phyloP scores from a whole-genome alignment of 2,113 vertebrate genomes.

The Nothocercus nigrocapillus region DNA sequence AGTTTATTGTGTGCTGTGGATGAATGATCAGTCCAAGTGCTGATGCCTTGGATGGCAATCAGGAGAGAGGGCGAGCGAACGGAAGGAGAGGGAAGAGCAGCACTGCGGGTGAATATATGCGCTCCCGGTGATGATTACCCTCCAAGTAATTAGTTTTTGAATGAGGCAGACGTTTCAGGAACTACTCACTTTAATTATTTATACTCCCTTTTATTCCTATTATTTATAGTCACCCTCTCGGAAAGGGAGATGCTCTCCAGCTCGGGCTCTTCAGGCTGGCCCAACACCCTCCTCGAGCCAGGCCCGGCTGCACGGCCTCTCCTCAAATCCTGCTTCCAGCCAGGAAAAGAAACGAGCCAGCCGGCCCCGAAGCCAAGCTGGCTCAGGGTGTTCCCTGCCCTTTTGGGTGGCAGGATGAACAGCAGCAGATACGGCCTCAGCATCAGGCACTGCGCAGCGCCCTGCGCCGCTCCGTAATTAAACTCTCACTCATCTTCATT shows the following conservation, averaged over 20 bases:
- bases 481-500: constrained; percentile 67
- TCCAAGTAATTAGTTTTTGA: constrained; percentile 76
- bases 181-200: constrained; percentile 72
- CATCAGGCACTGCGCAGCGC: accelerated
- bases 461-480: neutral
- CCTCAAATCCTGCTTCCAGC: neutral
- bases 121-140: constrained; percentile 49
- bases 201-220: constrained; percentile 50
- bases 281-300: neutral
- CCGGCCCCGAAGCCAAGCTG: neutral
- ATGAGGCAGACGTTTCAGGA: constrained; percentile 70
- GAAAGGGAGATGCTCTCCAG: neutral
- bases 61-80: neutral
- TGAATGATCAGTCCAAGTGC: constrained; percentile 19
- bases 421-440: accelerated
- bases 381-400: neutral
- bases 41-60: neutral
- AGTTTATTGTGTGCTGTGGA: neutral
- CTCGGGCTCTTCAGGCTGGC: neutral
- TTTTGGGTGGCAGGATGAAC: neutral
- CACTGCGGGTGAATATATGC: constrained; percentile 24
- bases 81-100: constrained; percentile 2
- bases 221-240: constrained; percentile 37
- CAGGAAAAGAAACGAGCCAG: neutral
- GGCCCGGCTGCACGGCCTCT: neutral